A percentile compares a stretch with the other conserved stretches of the same genome.
phyloP scores from a whole-genome alignment of 2,113 vertebrate genomes.

The Coregonus clupeaformis region DNA sequence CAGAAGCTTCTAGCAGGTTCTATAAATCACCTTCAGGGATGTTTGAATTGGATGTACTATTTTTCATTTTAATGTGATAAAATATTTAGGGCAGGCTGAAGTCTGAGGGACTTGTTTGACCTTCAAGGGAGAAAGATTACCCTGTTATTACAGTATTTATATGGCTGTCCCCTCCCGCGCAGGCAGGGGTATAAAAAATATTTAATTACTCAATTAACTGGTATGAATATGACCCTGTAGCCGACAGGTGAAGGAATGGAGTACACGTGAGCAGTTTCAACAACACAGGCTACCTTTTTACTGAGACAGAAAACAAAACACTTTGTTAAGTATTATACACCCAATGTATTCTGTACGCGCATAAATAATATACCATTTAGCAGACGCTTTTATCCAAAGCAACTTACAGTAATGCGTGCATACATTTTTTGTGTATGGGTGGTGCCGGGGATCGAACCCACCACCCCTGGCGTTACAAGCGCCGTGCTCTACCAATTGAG shows the following conservation, averaged over 20 bases:
- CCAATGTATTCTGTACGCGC: background rate
- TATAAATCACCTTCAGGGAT: constrained; percentile 61
- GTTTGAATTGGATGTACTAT: constrained; percentile 71
- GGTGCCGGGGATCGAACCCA: no score
- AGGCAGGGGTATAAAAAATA: constrained; percentile 69
- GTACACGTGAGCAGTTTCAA: constrained; percentile 37
- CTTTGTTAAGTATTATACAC: background rate
- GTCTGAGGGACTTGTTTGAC: constrained; percentile 59
- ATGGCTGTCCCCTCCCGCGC: constrained; percentile 49
- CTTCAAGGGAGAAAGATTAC: constrained; percentile 67
- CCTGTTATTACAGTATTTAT: constrained; percentile 75
- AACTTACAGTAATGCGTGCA: no score
- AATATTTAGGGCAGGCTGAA: constrained; percentile 72
- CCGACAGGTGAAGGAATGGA: constrained; percentile 52
- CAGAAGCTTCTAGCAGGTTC: constrained; percentile 41
- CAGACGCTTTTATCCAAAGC: no score
- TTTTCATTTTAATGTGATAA: constrained; percentile 74
- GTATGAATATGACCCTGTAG: constrained; percentile 67
- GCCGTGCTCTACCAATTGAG: no score
- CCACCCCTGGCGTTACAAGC: no score
- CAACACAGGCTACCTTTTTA: constrained; percentile 17
- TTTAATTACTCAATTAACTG: constrained; percentile 77
- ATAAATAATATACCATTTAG: no score
- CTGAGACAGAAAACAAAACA: constrained; percentile 11
- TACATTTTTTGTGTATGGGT: no score